Percentiles rank a stretch among this genome's conserved stretches.
phyloP scores from a whole-genome alignment of 2,888 invertebrate genomes.

The Rhodophaea formosa region DNA sequence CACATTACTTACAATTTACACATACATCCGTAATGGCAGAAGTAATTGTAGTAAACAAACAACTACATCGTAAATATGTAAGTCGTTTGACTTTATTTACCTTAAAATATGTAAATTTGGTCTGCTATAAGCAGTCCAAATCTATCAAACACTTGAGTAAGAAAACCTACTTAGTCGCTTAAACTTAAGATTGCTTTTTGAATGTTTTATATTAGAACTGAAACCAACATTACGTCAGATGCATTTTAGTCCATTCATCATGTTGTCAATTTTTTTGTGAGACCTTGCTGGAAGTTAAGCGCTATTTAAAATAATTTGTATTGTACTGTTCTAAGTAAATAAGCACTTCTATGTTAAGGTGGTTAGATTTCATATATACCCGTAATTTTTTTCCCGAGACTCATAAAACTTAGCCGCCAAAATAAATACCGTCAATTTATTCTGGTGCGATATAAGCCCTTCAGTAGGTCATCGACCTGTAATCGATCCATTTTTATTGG shows the following conservation, averaged over 20 bases:
- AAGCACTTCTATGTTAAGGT: neutral
- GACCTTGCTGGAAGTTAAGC: neutral
- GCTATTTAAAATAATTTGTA: neutral
- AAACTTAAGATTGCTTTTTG: neutral
- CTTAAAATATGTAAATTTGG: slow-evolving; percentile 18
- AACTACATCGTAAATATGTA: slow-evolving; percentile 10
- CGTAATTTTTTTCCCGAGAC: too few relatives aligned
- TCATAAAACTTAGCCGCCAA: neutral
- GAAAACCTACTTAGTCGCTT: neutral
- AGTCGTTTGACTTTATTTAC: slow-evolving; percentile 7
- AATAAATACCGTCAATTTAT: neutral
- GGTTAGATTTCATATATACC: too few relatives aligned
- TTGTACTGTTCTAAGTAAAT: neutral
- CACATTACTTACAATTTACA: slow-evolving; percentile 15
- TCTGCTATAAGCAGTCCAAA: slow-evolving; percentile 14
- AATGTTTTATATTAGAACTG: neutral
- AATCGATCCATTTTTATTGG: neutral
- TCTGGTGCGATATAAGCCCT: neutral
- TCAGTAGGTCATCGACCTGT: slow-evolving; percentile 3
- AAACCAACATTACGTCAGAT: slow-evolving; percentile 18
- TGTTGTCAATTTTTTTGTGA: slow-evolving; percentile 9
- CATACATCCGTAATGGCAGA: slow-evolving; percentile 9
- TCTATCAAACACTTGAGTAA: slow-evolving; percentile 4
- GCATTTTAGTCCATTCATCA: slow-evolving; percentile 19
- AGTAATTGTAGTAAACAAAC: slow-evolving; percentile 18